A percentile compares a stretch with the other conserved stretches of the same genome.
These are phyloP conservation scores for Stylophora pistillata DNA, from an alignment of 64 coral and sea anemone species.

Conservation along the genomic window DNA sequence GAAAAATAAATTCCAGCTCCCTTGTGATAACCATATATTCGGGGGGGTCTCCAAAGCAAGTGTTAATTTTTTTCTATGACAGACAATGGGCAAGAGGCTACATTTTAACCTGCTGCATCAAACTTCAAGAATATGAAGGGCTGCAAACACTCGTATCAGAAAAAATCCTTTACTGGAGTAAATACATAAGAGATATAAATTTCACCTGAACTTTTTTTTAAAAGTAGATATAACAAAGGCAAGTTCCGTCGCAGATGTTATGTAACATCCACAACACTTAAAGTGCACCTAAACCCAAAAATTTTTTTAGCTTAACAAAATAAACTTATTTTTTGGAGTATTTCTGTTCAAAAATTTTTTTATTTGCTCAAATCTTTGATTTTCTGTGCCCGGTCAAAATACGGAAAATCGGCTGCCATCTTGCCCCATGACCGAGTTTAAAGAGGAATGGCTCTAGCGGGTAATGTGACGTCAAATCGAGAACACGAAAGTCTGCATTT, in stretches of 20 bases:
- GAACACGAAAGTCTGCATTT: no score
- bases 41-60: not conserved
- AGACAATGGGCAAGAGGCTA: not conserved
- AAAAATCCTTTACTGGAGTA: not conserved
- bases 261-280: not conserved
- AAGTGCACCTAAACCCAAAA: no score
- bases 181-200: constrained; percentile 9
- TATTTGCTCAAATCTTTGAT: no score
- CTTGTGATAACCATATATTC: constrained; percentile 6
- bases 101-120: not conserved
- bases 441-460: no score
- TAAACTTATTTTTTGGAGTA: no score
- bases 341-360: no score
- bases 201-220: not conserved
- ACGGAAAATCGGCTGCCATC: no score
- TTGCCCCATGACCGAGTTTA: no score
- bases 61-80: not conserved
- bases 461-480: no score
- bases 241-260: constrained; percentile 2
- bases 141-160: constrained; percentile 7
- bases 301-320: no score
- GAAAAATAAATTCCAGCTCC: not conserved
- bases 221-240: constrained; percentile 17
- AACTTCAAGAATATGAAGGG: not conserved
- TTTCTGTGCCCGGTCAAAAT: no score